phyloP scores from a whole-genome alignment of 2,113 vertebrate species.

The Plestiodon gilberti region DNA sequence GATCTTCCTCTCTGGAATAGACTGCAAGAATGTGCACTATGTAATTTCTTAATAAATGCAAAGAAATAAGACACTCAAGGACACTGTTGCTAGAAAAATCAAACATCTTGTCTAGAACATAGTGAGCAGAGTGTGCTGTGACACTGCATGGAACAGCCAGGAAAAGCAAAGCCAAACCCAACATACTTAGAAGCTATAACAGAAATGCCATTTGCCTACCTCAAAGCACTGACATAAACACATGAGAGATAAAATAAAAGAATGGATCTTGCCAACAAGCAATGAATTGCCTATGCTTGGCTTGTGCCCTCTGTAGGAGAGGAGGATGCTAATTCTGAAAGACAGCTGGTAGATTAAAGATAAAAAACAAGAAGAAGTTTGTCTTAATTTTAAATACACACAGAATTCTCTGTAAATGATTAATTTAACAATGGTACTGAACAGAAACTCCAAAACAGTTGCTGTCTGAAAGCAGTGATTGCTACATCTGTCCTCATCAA shows the following conservation, averaged over 20 bases:
- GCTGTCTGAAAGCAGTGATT: background rate
- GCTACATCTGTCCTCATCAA: background rate
- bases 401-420: background rate
- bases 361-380: constrained; percentile 1
- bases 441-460: constrained; percentile 24
- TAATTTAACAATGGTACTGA: background rate
- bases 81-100: constrained; percentile 27
- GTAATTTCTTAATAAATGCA: background rate
- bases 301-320: background rate
- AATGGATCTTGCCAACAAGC: background rate
- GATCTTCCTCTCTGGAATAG: background rate
- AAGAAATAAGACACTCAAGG: constrained; percentile 8
- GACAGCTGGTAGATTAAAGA: constrained; percentile 7
- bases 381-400: constrained; percentile 16
- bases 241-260: background rate
- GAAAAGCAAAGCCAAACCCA: background rate
- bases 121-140: background rate
- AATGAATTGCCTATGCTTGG: background rate
- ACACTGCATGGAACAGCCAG: constrained; percentile 10
- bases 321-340: background rate
- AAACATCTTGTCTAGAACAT: background rate
- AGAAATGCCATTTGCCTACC: background rate
- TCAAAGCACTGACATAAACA: constrained; percentile 13
- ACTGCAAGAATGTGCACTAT: background rate
- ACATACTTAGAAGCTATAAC: background rate